These are phyloP conservation scores for Lasaia peninsularis DNA, from an alignment of 1,140 invertebrate species.

Conservation along the genomic window DNA sequence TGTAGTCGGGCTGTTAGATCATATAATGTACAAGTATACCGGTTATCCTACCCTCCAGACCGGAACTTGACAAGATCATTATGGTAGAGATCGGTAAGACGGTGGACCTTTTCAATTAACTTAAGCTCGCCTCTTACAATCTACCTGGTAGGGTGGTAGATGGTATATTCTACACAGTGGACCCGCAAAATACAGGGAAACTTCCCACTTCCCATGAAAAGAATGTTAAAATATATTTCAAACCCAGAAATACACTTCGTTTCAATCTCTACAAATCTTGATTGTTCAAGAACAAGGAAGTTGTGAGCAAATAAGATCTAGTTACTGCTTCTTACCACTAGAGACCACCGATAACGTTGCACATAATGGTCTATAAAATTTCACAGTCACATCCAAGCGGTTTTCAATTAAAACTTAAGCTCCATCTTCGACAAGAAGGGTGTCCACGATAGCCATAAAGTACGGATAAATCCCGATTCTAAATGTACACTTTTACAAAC, in stretches of 20 bases:
- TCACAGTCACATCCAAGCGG: slow-evolving; percentile 46
- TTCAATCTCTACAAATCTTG: background rate
- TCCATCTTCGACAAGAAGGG: slow-evolving; percentile 36
- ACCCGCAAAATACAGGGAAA: no score
- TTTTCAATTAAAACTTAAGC: slow-evolving; percentile 64
- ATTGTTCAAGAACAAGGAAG: background rate
- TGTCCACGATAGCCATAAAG: slow-evolving; percentile 21
- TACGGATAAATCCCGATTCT: background rate
- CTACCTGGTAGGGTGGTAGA: no score
- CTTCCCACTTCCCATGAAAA: no score
- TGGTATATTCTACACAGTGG: no score
- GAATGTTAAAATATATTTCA: background rate
- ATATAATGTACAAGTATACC: no score
- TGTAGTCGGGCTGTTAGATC: no score
- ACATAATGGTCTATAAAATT: slow-evolving; percentile 55
- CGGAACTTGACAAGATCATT: no score
- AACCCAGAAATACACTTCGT: background rate
- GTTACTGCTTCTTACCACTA: slow-evolving; percentile 10
- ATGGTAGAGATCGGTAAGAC: no score
- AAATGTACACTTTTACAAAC: background rate
- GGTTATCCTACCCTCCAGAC: no score
- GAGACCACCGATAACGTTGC: slow-evolving; percentile 33
- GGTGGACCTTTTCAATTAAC: no score
- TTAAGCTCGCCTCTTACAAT: no score
- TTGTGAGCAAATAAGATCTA: slow-evolving; percentile 17